phyloP scores from a whole-genome alignment of 2,797 vertebrate genomes.

The Acanthopagrus latus region DNA sequence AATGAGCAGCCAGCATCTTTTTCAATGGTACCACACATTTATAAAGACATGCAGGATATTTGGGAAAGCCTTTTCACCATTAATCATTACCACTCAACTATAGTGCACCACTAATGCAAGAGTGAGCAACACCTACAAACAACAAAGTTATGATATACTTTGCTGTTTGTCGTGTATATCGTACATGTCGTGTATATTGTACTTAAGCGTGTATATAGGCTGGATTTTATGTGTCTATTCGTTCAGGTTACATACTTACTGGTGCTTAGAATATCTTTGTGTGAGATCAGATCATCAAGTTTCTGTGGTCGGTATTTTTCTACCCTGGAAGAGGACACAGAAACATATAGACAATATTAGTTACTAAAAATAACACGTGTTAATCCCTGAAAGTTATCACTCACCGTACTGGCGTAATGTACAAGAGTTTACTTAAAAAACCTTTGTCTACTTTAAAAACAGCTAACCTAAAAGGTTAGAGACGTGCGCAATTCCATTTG shows the following conservation, averaged over 20 bases:
- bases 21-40: neutral
- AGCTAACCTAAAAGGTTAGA: rapidly evolving
- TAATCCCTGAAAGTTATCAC: rapidly evolving
- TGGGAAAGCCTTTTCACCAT: neutral
- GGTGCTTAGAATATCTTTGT: slow-evolving; percentile 94
- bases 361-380: neutral
- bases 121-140: neutral
- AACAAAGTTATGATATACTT: neutral
- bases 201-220: too few relatives aligned
- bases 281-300: slow-evolving; percentile 94
- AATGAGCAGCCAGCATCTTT: neutral
- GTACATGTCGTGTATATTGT: too few relatives aligned
- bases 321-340: slow-evolving; percentile 85
- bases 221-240: neutral
- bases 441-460: neutral
- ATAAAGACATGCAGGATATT: neutral
- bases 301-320: slow-evolving; percentile 96
- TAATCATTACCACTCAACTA: neutral
- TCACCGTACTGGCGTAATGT: too few relatives aligned
- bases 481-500: rapidly evolving
- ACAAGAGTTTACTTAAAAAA: neutral
- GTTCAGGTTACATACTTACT: slow-evolving; percentile 84
- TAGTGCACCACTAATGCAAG: neutral
- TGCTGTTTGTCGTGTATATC: too few relatives aligned
- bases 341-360: slow-evolving; percentile 10